phyloP scores from a whole-genome alignment of 2,888 invertebrate species.

The Coelogynopora nodosa region DNA sequence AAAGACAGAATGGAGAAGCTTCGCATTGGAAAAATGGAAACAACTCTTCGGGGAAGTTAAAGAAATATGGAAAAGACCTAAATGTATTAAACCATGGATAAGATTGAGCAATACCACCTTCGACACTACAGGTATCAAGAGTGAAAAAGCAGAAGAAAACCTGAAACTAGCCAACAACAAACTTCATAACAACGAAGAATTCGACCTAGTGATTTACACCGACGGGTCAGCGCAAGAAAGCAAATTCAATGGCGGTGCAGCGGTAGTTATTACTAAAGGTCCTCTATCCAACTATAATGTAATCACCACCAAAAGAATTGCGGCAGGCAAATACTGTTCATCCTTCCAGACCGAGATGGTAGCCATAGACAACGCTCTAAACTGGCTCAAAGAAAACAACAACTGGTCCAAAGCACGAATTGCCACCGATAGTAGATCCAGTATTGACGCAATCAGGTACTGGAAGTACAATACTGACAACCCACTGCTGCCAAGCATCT shows the following conservation, averaged over 20 bases:
- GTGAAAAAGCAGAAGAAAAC: background rate
- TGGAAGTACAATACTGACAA: background rate
- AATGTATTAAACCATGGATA: background rate
- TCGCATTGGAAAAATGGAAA: background rate
- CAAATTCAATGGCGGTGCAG: background rate
- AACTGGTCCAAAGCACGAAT: constrained; percentile 10
- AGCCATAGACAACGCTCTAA: background rate
- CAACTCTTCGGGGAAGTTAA: background rate
- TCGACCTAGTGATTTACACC: background rate
- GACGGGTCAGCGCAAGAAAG: background rate
- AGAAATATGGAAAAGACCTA: background rate
- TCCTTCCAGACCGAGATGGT: background rate
- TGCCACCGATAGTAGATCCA: background rate
- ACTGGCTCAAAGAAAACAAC: background rate
- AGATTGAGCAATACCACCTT: too few species aligned
- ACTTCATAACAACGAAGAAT: background rate
- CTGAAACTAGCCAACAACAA: background rate
- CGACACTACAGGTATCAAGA: background rate
- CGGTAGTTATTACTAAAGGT: background rate
- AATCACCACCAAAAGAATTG: background rate
- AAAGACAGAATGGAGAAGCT: background rate
- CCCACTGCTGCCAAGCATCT: background rate
- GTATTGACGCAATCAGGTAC: background rate
- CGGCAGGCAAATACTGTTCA: background rate
- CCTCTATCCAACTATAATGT: background rate